A percentile compares a stretch with the other conserved stretches of the same genome.
Conservation (phyloP, 2,888 invertebrate species). For the Leptodirus hochenwartii region DNA sequence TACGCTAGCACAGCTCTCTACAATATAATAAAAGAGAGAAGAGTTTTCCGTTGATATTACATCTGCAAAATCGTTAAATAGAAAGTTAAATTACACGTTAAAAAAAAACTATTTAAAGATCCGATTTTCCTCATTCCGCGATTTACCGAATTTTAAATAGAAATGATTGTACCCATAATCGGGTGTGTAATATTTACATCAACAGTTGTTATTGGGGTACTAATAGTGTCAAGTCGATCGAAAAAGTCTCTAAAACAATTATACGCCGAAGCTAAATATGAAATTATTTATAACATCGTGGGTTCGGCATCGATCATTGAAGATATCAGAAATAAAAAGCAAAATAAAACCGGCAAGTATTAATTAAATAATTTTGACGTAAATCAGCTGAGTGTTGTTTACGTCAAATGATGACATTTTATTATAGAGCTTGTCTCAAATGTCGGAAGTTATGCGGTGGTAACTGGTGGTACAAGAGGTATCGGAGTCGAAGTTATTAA, state of each 20-base stretch:
- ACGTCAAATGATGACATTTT: too few species aligned
- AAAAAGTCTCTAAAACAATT: conserved; percentile 35
- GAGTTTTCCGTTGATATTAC: too few species aligned
- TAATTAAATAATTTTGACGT: conserved; percentile 2
- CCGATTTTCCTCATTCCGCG: too few species aligned
- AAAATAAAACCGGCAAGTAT: conserved; percentile 33
- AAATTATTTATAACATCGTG: conserved; percentile 37
- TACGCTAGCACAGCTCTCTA: too few species aligned
- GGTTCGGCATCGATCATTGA: conserved; percentile 39
- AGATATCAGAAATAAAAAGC: conserved; percentile 35
- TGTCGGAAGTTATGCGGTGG: conserved; percentile 51
- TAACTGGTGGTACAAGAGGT: conserved; percentile 77
- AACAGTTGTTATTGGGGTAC: conserved; percentile 17
- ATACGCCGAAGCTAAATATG: conserved; percentile 32
- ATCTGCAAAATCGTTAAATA: too few species aligned
- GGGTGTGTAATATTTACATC: too few species aligned
- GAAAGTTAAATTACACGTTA: too few species aligned
- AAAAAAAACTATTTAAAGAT: too few species aligned
- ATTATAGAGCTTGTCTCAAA: conserved; percentile 39
- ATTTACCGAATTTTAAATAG: too few species aligned
- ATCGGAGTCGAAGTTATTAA: conserved; percentile 63
- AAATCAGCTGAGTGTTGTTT: not conserved
- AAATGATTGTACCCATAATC: too few species aligned
- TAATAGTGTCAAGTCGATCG: conserved; percentile 26
- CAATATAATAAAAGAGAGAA: too few species aligned